phyloP scores from a whole-genome alignment of 2,113 vertebrate genomes.

The Stercorarius parasiticus region DNA sequence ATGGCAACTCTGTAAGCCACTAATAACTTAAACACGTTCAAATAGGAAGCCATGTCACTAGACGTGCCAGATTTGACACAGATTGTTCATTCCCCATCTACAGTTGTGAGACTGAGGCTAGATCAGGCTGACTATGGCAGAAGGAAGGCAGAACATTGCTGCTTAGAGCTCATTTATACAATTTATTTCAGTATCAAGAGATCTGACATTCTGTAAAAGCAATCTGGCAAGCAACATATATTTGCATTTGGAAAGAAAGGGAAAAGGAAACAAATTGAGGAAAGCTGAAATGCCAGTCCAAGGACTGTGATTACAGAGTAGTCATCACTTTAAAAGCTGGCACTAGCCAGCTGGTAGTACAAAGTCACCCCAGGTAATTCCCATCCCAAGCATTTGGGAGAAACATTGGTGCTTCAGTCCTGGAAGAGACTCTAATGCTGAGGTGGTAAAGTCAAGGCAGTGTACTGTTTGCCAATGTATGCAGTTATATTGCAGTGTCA shows the following conservation, averaged over 20 bases:
- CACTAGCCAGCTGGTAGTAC: background rate
- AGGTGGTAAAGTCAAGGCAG: background rate
- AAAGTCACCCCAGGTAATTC: slow-evolving; percentile 43
- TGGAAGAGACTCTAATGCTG: background rate
- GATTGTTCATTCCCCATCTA: background rate
- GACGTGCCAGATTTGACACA: background rate
- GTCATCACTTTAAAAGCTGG: slow-evolving; percentile 27
- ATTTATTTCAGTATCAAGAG: background rate
- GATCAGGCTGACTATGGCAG: background rate
- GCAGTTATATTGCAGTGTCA: background rate
- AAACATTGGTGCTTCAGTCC: background rate
- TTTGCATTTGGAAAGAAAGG: slow-evolving; percentile 41
- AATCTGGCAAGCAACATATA: background rate
- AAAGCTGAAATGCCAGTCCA: slow-evolving; percentile 1
- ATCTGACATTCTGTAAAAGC: background rate
- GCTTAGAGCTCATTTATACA: background rate
- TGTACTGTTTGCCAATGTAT: background rate
- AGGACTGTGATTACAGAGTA: background rate
- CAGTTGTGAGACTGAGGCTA: background rate
- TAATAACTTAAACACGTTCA: background rate
- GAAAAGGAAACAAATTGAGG: background rate
- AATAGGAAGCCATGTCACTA: background rate
- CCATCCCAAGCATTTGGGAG: background rate
- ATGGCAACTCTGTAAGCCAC: background rate
- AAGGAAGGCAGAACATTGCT: background rate